Conservation (phyloP, 2,113 vertebrate genomes). For the Mustelus asterias region DNA sequence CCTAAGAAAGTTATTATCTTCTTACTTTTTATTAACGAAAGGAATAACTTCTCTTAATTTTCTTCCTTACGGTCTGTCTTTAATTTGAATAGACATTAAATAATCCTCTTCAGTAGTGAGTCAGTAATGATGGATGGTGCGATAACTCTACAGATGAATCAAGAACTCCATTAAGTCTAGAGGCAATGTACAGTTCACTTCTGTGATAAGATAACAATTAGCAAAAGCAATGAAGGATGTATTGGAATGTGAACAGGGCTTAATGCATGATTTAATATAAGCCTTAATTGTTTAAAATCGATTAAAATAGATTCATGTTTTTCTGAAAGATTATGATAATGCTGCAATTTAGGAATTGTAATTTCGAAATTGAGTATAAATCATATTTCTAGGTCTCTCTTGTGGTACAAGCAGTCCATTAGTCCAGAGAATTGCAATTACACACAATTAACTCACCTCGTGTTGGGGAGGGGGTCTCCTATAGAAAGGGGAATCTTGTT, state of each 20-base stretch:
- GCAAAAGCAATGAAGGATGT: constrained; percentile 18
- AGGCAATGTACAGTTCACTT: neutral
- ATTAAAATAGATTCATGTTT: neutral
- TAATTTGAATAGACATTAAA: neutral
- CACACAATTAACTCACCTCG: neutral
- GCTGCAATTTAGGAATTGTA: constrained; percentile 5
- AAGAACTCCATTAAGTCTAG: neutral
- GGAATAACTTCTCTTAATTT: neutral
- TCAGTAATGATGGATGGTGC: constrained; percentile 7
- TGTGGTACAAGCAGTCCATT: neutral
- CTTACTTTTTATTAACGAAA: neutral
- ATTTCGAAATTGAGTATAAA: constrained; percentile 28
- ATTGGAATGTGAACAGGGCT: neutral
- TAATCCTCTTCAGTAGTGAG: neutral
- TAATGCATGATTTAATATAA: constrained; percentile 18
- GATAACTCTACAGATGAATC: neutral
- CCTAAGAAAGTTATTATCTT: neutral
- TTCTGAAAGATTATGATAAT: neutral
- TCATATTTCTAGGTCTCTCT: neutral
- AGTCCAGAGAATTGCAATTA: neutral
- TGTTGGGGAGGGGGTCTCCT: no score
- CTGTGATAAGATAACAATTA: constrained; percentile 21
- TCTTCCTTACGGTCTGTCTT: neutral
- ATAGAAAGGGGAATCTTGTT: no score
- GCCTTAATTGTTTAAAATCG: constrained; percentile 27